A percentile compares a stretch with the other conserved stretches of the same genome.
Conservation (phyloP, 2,113 vertebrate genomes). For the Panthera leo region DNA sequence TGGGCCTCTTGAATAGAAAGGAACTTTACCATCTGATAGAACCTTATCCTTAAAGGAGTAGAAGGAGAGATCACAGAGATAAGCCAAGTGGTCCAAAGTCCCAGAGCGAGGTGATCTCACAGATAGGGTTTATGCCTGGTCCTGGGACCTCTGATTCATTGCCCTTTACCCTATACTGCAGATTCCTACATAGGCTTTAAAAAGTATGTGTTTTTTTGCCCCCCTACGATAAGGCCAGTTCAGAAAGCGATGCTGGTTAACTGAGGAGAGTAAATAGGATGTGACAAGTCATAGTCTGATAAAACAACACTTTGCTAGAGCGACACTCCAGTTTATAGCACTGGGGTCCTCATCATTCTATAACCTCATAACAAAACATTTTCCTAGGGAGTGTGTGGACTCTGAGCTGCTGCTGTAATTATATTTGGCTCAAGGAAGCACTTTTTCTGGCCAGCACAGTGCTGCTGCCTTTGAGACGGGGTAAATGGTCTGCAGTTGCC, state of each 20-base stretch:
- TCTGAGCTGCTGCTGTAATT: not conserved
- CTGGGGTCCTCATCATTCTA: not conserved
- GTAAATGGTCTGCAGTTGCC: too few species aligned
- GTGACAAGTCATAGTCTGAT: not conserved
- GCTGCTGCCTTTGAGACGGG: not conserved
- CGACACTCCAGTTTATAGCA: not conserved
- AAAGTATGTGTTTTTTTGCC: not conserved
- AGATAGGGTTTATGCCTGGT: constrained; percentile 38
- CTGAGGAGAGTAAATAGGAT: not conserved
- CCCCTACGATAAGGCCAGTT: not conserved
- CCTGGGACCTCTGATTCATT: not conserved
- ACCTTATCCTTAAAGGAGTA: constrained; percentile 46
- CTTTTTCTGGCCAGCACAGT: not conserved
- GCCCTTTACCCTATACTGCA: not conserved
- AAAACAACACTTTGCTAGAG: not conserved
- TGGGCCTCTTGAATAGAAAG: not conserved
- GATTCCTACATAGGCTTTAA: not conserved
- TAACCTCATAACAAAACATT: not conserved
- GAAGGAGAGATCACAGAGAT: constrained; percentile 32
- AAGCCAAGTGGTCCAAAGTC: not conserved
- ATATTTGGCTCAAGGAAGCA: not conserved
- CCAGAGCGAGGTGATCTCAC: not conserved
- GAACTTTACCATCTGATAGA: not conserved
- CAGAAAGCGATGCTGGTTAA: not conserved
- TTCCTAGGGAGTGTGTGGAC: not conserved